Conservation (phyloP, 2,888 invertebrate species). For the Drosophila stalkeri region DNA sequence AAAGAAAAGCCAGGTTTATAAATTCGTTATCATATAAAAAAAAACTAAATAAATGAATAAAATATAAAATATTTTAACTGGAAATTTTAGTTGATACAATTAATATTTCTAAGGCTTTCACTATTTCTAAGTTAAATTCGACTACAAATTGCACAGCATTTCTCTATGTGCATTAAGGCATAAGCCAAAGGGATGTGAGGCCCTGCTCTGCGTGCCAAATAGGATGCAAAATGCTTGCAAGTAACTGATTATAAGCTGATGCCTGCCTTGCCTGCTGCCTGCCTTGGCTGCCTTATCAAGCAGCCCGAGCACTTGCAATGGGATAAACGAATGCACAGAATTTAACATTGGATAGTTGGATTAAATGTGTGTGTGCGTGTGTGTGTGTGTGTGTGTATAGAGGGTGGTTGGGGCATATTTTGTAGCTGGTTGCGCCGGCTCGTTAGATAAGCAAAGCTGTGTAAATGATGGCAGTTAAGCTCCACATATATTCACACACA, state of each 20-base stretch:
- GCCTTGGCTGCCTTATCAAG: conserved; percentile 36
- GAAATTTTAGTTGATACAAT: too few relatives aligned
- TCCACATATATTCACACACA: neutral
- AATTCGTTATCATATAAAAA: too few relatives aligned
- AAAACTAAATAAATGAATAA: too few relatives aligned
- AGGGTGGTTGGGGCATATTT: conserved; percentile 14
- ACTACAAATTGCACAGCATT: neutral
- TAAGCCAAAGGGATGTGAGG: neutral
- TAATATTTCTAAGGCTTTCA: neutral
- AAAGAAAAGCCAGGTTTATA: too few relatives aligned
- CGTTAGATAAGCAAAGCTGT: conserved; percentile 58
- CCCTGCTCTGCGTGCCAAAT: conserved; percentile 41
- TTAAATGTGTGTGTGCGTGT: neutral
- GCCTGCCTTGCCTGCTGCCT: conserved; percentile 23
- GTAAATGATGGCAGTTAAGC: conserved; percentile 53
- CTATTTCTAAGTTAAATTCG: neutral
- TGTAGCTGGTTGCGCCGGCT: conserved; percentile 33
- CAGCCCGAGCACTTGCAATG: conserved; percentile 27
- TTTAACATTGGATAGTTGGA: conserved; percentile 18
- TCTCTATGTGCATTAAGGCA: conserved; percentile 16
- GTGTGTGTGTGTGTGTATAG: too few relatives aligned
- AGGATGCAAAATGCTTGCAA: conserved; percentile 83
- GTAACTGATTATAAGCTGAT: conserved; percentile 76
- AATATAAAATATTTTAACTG: too few relatives aligned
- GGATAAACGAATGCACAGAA: conserved; percentile 26